Percentiles rank a stretch among this genome's conserved stretches.
phyloP scores from a whole-genome alignment of 2,113 vertebrate species.

The Syngnathus scovelli region DNA sequence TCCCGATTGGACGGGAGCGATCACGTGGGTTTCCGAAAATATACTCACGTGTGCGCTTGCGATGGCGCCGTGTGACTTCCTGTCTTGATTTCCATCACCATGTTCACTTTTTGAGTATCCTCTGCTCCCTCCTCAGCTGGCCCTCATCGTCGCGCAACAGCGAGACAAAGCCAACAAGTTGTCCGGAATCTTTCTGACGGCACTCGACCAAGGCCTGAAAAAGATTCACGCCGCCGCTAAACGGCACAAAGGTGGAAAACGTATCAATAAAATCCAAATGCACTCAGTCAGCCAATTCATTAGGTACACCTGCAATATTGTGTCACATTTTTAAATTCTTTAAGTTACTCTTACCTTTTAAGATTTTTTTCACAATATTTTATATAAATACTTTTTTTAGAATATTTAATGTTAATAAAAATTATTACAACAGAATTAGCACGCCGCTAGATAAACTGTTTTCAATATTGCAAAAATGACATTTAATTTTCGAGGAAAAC shows the following conservation, averaged over 20 bases:
- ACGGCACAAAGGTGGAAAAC: constrained; percentile 73
- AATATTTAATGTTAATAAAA: too few species aligned
- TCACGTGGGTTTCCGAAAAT: constrained; percentile 68
- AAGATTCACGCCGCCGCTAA: constrained; percentile 81
- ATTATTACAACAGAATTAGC: too few species aligned
- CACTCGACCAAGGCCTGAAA: constrained; percentile 83
- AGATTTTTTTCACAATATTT: too few species aligned
- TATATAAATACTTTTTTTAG: too few species aligned
- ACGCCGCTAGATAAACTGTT: too few species aligned
- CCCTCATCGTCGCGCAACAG: constrained; percentile 84
- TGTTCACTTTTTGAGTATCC: not conserved
- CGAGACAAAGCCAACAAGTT: constrained; percentile 78
- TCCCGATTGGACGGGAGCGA: constrained; percentile 79
- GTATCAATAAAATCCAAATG: not conserved
- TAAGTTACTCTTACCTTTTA: too few species aligned
- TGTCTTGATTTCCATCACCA: not conserved
- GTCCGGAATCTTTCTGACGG: constrained; percentile 81
- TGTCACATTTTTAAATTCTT: too few species aligned
- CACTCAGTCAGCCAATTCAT: not conserved
- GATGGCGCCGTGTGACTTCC: not conserved
- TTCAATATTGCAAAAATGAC: too few species aligned
- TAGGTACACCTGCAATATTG: not conserved
- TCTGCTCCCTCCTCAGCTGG: constrained; percentile 68
- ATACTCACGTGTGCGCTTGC: not conserved
- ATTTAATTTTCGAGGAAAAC: too few species aligned